Conservation (phyloP, 2,888 invertebrate genomes). For the Slavum lentiscoides region DNA sequence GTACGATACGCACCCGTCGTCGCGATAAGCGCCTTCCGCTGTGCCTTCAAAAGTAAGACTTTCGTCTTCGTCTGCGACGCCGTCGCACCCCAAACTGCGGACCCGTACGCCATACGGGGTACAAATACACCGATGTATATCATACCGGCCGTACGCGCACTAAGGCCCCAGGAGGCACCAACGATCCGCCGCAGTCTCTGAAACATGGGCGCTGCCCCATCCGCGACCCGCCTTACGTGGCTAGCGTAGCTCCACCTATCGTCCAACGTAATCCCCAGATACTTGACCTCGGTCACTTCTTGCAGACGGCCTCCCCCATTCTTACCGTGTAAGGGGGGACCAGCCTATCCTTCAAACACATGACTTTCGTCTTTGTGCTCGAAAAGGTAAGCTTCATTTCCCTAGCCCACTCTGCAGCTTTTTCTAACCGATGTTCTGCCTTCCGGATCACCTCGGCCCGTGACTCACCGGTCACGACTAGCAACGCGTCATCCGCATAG, state of each 20-base stretch:
- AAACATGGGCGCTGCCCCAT: too few species aligned
- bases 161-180: neutral
- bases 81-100: neutral
- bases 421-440: neutral
- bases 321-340: neutral
- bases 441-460: neutral
- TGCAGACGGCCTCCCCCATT: neutral
- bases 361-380: neutral
- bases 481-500: neutral
- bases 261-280: neutral
- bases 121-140: neutral
- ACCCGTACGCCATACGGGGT: neutral
- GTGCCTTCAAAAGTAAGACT: neutral
- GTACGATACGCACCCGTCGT: neutral
- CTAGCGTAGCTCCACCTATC: neutral
- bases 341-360: neutral
- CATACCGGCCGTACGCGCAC: neutral
- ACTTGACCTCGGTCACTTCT: neutral
- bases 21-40: neutral
- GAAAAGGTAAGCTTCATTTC: neutral
- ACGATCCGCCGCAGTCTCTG: neutral
- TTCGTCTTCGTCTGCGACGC: neutral
- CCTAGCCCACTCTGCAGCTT: neutral
- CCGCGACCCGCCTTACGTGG: neutral
- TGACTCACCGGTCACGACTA: neutral